Base-by-base conservation (phyloP, 2,797 vertebrate species). In the Graptemys geographica region DNA sequence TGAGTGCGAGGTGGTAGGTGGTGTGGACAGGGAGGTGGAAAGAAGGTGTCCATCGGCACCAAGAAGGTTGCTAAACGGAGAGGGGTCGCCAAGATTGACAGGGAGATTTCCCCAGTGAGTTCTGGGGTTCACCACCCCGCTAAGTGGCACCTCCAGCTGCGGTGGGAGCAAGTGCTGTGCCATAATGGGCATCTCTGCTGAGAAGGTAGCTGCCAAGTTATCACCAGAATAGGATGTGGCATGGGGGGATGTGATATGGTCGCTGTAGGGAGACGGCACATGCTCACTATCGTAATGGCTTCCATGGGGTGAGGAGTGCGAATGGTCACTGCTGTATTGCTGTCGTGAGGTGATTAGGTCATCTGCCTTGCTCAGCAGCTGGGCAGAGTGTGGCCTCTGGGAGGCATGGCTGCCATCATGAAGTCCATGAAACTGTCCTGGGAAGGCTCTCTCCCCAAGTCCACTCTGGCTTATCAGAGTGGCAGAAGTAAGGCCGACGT, bases 261-360 rank as follows among this genome's bases (percentile, higher is more conserved):
- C 99, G 79, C 99, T 99, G 97, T 99, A 99, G 28, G 99, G 99
- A 90, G 99, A 99, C 90, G 99, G 98, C 98, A 99, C 99, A 44
- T 99, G 99, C 98, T 99, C 99, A 37, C 99, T 99, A 98, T 99
- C 98, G 96, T 99, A 99, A 99, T 99, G 99, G 98, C 99, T 99
- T 98, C 99, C 99, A 90, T 99, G 99, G 93, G 99, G 99, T 88
- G 99, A 99, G 83, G 99, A 98, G 89, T 99, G 98, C 93, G 98
- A 98, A 97, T 98, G 98, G 95, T 99, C 98, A 98, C 98, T 98
- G 98, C 98, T 98, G 98, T 98, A 99, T 98, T 98, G 98, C 98
- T 98, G 98, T 98, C 98, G 98, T 98, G 98, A 98, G 98, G 98
- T 98, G 98, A 98, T 98, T 94, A 98, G 97, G 62, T 98, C 98